These are phyloP conservation scores for Hystrix brachyura DNA, from an alignment of 2,113 vertebrate genomes.

Conservation along the genomic window DNA sequence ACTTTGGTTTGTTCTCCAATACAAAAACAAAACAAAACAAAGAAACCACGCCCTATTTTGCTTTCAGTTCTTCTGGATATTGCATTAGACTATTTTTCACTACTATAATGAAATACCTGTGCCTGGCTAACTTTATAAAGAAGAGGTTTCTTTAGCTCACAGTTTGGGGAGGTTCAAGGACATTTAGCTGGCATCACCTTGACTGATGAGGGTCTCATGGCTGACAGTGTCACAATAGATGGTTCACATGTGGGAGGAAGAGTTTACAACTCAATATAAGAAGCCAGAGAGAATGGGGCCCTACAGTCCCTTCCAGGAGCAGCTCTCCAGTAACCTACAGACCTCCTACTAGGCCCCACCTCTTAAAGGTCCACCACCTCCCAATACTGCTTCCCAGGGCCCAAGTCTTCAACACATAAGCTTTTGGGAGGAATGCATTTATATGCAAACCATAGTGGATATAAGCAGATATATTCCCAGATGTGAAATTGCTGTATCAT, in stretches of 20 bases:
- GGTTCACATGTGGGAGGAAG: background rate
- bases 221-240: background rate
- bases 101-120: background rate
- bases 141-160: background rate
- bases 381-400: background rate
- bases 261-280: background rate
- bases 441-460: background rate
- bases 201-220: background rate
- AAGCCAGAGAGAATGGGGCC: background rate
- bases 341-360: background rate
- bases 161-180: background rate
- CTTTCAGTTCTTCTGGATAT: conserved; percentile 41
- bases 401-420: background rate
- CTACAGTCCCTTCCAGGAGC: no score
- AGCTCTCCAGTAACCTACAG: background rate
- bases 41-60: background rate
- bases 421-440: background rate
- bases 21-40: background rate
- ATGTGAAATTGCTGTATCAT: background rate
- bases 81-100: background rate
- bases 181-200: background rate
- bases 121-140: background rate
- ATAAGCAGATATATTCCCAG: background rate
- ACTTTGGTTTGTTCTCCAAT: background rate
- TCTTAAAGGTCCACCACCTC: background rate